phyloP scores from a whole-genome alignment of 1,140 invertebrate species.

The Lasioglossum albipes region DNA sequence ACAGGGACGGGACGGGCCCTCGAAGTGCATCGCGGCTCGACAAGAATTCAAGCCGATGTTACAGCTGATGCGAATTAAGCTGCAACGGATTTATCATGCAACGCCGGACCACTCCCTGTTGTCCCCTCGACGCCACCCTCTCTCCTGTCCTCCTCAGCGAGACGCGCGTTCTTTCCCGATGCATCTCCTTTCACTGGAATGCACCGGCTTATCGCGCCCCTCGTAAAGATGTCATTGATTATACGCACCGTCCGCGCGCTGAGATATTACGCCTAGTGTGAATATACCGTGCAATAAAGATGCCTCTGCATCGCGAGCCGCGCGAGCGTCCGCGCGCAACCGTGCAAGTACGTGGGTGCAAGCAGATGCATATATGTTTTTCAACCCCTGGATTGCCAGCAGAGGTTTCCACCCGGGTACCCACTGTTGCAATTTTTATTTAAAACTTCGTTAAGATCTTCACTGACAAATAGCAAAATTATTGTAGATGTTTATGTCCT shows the following conservation, averaged over 20 bases:
- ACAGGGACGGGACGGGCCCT: slow-evolving; percentile 32
- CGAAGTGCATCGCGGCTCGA: slow-evolving; percentile 45
- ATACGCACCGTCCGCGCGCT: slow-evolving; percentile 55
- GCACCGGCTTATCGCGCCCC: slow-evolving; percentile 55
- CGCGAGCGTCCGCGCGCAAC: not conserved
- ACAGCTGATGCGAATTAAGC: slow-evolving; percentile 64
- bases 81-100: slow-evolving; percentile 66
- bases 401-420: too few relatives aligned
- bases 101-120: slow-evolving; percentile 53
- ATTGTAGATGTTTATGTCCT: too few relatives aligned
- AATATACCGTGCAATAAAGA: slow-evolving; percentile 64
- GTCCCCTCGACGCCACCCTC: slow-evolving; percentile 40
- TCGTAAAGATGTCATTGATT: slow-evolving; percentile 72
- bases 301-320: slow-evolving; percentile 21
- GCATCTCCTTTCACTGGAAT: slow-evolving; percentile 42
- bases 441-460: too few relatives aligned
- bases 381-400: too few relatives aligned
- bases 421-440: too few relatives aligned
- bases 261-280: slow-evolving; percentile 60
- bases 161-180: slow-evolving; percentile 3
- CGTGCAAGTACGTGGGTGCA: not conserved
- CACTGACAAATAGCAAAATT: too few relatives aligned
- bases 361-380: not conserved
- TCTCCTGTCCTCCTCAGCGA: not conserved
- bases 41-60: slow-evolving; percentile 51